These are phyloP conservation scores for Lucinisca nassula DNA, from an alignment of 2,888 invertebrate genomes.

Conservation along the genomic window DNA sequence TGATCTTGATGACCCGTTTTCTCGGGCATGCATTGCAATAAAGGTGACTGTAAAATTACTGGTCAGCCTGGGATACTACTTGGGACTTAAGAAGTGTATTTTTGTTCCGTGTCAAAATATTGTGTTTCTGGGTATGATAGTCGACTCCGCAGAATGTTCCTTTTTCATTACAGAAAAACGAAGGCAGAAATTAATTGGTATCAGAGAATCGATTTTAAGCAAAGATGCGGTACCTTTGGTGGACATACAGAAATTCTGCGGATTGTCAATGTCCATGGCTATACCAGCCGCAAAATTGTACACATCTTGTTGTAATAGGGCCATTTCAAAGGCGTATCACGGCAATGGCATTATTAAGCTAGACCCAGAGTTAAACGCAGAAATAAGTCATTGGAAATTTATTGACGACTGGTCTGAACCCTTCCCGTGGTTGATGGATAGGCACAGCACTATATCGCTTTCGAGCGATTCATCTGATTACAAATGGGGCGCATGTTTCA, in stretches of 20 bases:
- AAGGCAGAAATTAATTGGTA: background rate
- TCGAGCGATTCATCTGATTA: background rate
- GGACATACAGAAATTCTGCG: conserved; percentile 23
- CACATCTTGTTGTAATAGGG: conserved; percentile 26
- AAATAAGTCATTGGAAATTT: background rate
- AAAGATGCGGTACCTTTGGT: background rate
- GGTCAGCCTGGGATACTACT: background rate
- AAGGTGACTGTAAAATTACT: background rate
- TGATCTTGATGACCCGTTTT: background rate
- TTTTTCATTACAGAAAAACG: conserved; percentile 23
- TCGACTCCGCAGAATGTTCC: conserved; percentile 2
- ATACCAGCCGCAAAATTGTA: conserved; percentile 31
- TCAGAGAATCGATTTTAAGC: conserved; percentile 11
- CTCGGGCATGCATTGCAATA: background rate
- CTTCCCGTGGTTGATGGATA: background rate
- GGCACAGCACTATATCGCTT: background rate
- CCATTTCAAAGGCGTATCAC: conserved; percentile 8
- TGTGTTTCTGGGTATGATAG: conserved; percentile 20
- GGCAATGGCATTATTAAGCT: background rate
- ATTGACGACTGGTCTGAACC: background rate
- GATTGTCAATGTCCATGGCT: conserved; percentile 24
- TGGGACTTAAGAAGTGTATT: background rate
- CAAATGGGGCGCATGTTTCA: background rate
- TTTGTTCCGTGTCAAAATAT: conserved; percentile 2
- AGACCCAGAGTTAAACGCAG: background rate